Conservation (phyloP, 2,113 vertebrate species). For the Todiramphus chloris region DNA sequence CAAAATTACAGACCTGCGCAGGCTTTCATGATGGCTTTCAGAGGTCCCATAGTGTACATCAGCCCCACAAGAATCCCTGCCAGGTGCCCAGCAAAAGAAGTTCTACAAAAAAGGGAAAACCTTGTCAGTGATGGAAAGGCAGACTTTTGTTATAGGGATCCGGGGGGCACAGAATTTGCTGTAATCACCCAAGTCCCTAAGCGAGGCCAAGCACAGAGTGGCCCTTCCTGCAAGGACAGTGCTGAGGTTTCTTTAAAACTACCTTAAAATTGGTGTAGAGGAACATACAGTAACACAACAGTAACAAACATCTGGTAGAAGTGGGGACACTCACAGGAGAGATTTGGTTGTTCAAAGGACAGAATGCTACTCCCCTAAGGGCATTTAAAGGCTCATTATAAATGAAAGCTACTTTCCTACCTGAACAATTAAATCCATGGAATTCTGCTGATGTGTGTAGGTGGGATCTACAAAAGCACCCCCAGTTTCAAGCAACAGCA, state of each 20-base stretch:
- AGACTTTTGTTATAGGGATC: background rate
- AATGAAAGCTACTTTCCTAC: no score
- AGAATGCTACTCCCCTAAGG: background rate
- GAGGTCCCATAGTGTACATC: constrained; percentile 87
- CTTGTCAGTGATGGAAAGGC: background rate
- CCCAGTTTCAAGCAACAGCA: background rate
- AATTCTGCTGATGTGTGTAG: background rate
- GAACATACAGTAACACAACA: background rate
- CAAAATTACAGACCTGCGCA: constrained; percentile 79
- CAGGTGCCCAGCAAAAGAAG: constrained; percentile 92
- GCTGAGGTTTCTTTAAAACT: background rate
- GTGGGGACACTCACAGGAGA: background rate
- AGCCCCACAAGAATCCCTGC: constrained; percentile 93
- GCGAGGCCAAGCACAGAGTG: background rate
- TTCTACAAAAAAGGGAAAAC: constrained; percentile 69
- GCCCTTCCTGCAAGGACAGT: background rate
- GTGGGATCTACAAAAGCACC: background rate
- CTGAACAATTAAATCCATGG: background rate
- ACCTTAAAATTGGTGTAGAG: background rate
- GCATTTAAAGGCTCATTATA: background rate
- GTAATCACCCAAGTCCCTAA: background rate
- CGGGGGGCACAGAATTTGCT: background rate
- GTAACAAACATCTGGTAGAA: background rate
- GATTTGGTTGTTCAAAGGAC: background rate
- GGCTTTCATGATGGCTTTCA: constrained; percentile 82